phyloP scores from a whole-genome alignment of 2,113 vertebrate species.

The Malurus cyaneus region DNA sequence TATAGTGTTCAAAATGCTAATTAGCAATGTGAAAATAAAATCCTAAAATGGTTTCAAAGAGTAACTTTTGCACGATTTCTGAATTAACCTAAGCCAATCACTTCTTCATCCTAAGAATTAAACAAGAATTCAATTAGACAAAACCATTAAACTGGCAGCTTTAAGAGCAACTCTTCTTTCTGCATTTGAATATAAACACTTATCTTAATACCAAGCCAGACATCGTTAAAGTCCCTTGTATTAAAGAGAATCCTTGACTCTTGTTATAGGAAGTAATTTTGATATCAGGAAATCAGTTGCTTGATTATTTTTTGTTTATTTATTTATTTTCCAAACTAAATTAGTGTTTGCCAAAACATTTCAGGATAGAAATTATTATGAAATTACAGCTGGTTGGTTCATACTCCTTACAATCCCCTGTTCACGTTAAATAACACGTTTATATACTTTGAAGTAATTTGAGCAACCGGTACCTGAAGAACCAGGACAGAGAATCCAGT shows the following conservation, averaged over 20 bases:
- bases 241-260: conserved; percentile 42
- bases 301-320: conserved; percentile 38
- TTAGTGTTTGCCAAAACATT: conserved; percentile 29
- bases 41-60: conserved; percentile 15
- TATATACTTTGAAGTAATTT: not conserved
- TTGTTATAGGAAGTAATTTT: conserved; percentile 52
- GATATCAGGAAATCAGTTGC: conserved; percentile 40
- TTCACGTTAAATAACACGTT: not conserved
- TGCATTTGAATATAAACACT: conserved; percentile 6
- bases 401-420: not conserved
- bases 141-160: conserved; percentile 34
- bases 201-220: conserved; percentile 38
- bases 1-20: conserved; percentile 45
- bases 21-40: conserved; percentile 53
- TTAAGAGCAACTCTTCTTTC: conserved; percentile 36
- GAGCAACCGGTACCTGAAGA: not conserved
- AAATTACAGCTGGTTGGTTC: not conserved
- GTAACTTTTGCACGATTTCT: conserved; percentile 14
- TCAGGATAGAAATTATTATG: conserved; percentile 5
- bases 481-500: fast-evolving
- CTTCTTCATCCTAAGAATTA: conserved; percentile 48
- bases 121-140: conserved; percentile 62
- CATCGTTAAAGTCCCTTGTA: conserved; percentile 34
- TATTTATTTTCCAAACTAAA: conserved; percentile 22
- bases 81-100: conserved; percentile 39